A percentile compares a stretch with the other conserved stretches of the same genome.
These are phyloP conservation scores for Metellina segmentata DNA, from an alignment of 2,888 invertebrate genomes.

Conservation along the genomic window DNA sequence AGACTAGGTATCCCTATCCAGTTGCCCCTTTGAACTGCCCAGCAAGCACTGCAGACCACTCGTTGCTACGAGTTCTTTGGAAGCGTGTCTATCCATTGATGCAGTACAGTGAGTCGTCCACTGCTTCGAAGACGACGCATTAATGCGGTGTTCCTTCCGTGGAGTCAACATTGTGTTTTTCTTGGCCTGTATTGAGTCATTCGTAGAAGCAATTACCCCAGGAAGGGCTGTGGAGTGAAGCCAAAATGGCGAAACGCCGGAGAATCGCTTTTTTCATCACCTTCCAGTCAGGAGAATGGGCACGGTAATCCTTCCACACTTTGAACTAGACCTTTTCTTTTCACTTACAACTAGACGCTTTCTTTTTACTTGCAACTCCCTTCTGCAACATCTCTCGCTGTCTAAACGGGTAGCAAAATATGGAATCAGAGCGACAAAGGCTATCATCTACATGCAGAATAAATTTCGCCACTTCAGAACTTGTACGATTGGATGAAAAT, in stretches of 20 bases:
- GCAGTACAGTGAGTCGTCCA: too few relatives aligned
- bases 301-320: neutral
- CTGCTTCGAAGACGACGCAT: neutral
- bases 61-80: too few relatives aligned
- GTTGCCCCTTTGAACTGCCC: too few relatives aligned
- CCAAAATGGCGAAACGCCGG: constrained; percentile 28
- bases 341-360: neutral
- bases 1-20: too few relatives aligned
- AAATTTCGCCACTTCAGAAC: too few relatives aligned
- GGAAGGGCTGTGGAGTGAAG: neutral
- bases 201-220: constrained; percentile 7
- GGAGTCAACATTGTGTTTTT: constrained; percentile 2
- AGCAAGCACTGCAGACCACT: too few relatives aligned
- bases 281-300: neutral
- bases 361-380: too few relatives aligned
- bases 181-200: constrained; percentile 16
- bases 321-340: neutral
- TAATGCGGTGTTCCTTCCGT: neutral
- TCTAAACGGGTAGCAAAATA: too few relatives aligned
- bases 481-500: too few relatives aligned
- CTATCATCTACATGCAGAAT: too few relatives aligned
- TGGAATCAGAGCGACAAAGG: too few relatives aligned
- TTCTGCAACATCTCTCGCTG: too few relatives aligned
- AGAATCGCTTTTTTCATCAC: neutral
- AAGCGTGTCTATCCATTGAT: neutral